Evolutionary conservation across 2,113 vertebrate species (phyloP), one percentile per base, ranked within the genome.

Genomic region (Chloroceryle aenea): DNA sequence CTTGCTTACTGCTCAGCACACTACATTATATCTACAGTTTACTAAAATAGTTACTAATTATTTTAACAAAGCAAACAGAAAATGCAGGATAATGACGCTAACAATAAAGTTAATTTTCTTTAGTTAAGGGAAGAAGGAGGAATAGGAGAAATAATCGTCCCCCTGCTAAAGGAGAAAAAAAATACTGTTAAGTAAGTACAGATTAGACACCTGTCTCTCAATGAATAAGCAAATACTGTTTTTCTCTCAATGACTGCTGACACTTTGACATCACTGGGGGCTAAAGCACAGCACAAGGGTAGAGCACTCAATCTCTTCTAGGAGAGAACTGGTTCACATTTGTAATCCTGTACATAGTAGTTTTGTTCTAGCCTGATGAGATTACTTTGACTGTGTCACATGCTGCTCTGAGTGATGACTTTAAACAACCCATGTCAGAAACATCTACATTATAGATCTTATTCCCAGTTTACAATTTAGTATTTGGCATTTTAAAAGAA

Each of bases 161-260:
- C 82, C 34, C 12, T 58, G 34, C 14, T 58, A 53, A 66, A 59
- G 36, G 9, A 81, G 43, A 6, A 62, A 53, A 53, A 79, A 81
- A 85, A 61, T 17, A 30, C 25, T 27, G 14, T 45, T 45, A 83
- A 69, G 36, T 30, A 21, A 88, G 38, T 53, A 76, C 12, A 56
- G 69, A 69, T 83, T 56, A 85, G 72, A 93, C 67, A 90, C 32
- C 55, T 45, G 81, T 82, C 77, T 93, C 86, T 82, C 81, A 93
- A 48, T 48, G 38, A 93, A 82, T 83, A 90, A 91, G 42, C 29
- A 91, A 91, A 84, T 56, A n/a, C 10, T 25, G 16, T 3, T 87
- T 58, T 76, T 64, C 68, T 87, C 76, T 87, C 79, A 91, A 91
- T 90, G 42, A 69, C 10, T 72, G 55, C 32, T 83, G 85, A 90